Conservation (phyloP, 2,797 vertebrate genomes). For the Malurus splendens region DNA sequence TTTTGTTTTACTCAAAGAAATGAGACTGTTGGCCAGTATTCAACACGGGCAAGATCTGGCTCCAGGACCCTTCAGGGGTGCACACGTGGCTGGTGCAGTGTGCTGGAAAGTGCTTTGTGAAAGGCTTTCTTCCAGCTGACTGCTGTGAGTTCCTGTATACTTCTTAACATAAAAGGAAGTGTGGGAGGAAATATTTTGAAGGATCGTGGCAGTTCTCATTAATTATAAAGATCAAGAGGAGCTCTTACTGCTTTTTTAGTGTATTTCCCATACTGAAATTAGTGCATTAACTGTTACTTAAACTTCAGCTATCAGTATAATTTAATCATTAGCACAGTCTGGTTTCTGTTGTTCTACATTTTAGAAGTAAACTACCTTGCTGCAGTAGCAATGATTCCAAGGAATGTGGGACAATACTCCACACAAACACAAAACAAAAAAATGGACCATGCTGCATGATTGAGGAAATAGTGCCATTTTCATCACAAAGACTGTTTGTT, state of each 20-base stretch:
- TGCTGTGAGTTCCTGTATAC: not conserved
- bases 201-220: slow-evolving; percentile 7
- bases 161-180: not conserved
- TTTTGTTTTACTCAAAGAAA: not conserved
- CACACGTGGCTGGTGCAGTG: not conserved
- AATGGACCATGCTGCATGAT: fast-evolving
- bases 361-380: not conserved
- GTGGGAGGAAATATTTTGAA: slow-evolving; percentile 17
- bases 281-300: slow-evolving; percentile 7
- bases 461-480: not conserved
- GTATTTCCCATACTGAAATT: slow-evolving; percentile 8
- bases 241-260: not conserved
- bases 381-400: not conserved
- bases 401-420: not conserved
- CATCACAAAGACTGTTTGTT: not conserved
- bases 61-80: not conserved
- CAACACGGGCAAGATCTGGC: not conserved
- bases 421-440: not conserved
- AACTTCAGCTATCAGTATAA: not conserved
- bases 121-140: not conserved
- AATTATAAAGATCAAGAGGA: not conserved
- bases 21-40: not conserved
- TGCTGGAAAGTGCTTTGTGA: not conserved
- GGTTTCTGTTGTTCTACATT: not conserved
- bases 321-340: slow-evolving; percentile 5